Evolutionary conservation across 1,140 invertebrate species (phyloP), one percentile per base, ranked within the genome.

Genomic region (Aporrectodea caliginosa): DNA sequence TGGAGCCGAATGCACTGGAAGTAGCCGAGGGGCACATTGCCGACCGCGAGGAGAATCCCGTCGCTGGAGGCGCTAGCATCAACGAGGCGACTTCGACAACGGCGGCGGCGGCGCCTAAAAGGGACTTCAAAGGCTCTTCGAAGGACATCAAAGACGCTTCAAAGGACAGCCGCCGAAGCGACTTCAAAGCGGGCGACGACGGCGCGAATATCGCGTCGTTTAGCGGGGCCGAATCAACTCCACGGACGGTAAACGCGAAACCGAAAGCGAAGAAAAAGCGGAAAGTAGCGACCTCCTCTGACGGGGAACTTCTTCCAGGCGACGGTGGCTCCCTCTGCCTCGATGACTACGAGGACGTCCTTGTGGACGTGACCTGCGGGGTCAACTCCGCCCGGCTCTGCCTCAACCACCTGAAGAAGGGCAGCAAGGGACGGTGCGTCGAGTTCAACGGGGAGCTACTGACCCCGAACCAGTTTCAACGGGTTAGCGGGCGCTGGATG

Each of bases 401-500:
- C 79, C 77, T 90, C 71, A 88, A 87, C 16, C 85, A 86, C 80
- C 83, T 90, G 34, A 88, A 87, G 78, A 88, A 89, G 82, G 88
- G 89, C 16, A 89, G 87, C 71, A 89, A 89, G 82, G 89, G 88
- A 32, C 85, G 85, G 22, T 90, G 88, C 79, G 88, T 90, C 70
- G 84, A 83, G 2, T 90, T 87, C 81, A 84, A 89, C 78, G 85
- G 85, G 27, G 83, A 84, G 69, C 90, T 89, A 88, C 83, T 90
- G 12, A 90, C 89, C 29, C 90, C 90, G 2, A 90, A 90, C 82
- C 89, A 90, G 80, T 90, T 90, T 79, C 89, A 90, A 83, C 87
- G 85, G 73, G 85, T 90, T 16, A 89, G 88, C 80, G 90, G 90
- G 2, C 80, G 90, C 43, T 89, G 90, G 82, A 90, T 89, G 2